phyloP scores from a whole-genome alignment of 2,888 invertebrate species.

The Heliconius aoede region DNA sequence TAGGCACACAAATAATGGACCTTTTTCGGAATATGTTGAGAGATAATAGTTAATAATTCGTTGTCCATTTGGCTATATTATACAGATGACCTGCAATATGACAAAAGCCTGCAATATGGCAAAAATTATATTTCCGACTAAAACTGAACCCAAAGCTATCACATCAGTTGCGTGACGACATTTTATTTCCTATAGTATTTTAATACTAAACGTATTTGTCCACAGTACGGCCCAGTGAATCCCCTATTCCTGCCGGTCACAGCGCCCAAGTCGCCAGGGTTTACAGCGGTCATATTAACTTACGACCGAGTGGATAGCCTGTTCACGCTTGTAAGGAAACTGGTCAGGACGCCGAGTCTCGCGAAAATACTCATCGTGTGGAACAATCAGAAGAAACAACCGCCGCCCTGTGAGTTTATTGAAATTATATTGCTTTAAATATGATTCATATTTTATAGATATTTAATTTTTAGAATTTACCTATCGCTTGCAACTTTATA shows the following conservation, averaged over 20 bases:
- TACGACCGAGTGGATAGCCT: slow-evolving; percentile 96
- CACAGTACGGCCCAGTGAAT: slow-evolving; percentile 85
- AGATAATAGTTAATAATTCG: too few relatives aligned
- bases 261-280: slow-evolving; percentile 93
- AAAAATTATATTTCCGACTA: background rate
- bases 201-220: background rate
- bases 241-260: slow-evolving; percentile 94
- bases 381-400: slow-evolving; percentile 97
- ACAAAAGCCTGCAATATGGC: too few relatives aligned
- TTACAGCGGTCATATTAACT: slow-evolving; percentile 97
- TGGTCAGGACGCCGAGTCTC: slow-evolving; percentile 94
- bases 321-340: slow-evolving; percentile 92
- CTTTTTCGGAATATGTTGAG: background rate
- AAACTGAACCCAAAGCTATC: background rate
- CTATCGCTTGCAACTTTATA: background rate
- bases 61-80: too few relatives aligned
- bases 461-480: too few relatives aligned
- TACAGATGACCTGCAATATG: too few relatives aligned
- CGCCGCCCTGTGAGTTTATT: slow-evolving; percentile 90
- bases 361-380: slow-evolving; percentile 96
- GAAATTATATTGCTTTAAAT: too few relatives aligned
- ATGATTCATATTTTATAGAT: too few relatives aligned
- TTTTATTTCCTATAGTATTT: background rate
- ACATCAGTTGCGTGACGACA: background rate
- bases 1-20: background rate